Evolutionary conservation across 2,797 vertebrate species (phyloP).

Genomic region (Rallus crepitans): DNA sequence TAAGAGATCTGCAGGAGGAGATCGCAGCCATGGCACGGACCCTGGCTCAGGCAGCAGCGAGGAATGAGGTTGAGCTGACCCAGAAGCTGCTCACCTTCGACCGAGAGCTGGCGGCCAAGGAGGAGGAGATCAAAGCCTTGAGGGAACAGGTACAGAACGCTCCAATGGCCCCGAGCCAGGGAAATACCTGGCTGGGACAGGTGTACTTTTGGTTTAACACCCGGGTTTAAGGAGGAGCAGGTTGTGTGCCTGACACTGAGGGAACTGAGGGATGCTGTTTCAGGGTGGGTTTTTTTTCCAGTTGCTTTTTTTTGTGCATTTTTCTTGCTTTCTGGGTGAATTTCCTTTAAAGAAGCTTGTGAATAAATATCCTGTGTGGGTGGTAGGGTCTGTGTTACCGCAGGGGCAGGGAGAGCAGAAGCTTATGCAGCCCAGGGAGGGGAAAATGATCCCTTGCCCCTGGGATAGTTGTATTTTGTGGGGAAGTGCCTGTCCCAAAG

Average conservation of each 20-base stretch:
- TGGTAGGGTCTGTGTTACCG: neutral
- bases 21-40: conserved; percentile 69
- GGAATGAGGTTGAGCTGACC: conserved; percentile 9
- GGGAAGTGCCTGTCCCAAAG: neutral
- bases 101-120: conserved; percentile 67
- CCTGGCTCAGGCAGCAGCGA: neutral
- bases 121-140: conserved; percentile 78
- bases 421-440: too few species aligned
- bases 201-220: too few species aligned
- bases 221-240: neutral
- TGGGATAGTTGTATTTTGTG: neutral
- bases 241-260: neutral
- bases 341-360: neutral
- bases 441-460: neutral
- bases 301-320: too few species aligned
- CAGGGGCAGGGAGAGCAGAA: neutral
- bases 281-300: accelerated
- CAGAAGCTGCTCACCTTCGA: conserved; percentile 64
- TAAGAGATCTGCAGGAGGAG: conserved; percentile 75
- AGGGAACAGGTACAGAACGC: conserved; percentile 78
- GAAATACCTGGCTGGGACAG: neutral
- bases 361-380: too few species aligned
- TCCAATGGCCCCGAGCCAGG: accelerated
- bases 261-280: neutral
- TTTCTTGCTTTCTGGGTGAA: too few species aligned